Base-by-base conservation (phyloP, 2,797 vertebrate genomes). In the Sebastes trivittatus region DNA sequence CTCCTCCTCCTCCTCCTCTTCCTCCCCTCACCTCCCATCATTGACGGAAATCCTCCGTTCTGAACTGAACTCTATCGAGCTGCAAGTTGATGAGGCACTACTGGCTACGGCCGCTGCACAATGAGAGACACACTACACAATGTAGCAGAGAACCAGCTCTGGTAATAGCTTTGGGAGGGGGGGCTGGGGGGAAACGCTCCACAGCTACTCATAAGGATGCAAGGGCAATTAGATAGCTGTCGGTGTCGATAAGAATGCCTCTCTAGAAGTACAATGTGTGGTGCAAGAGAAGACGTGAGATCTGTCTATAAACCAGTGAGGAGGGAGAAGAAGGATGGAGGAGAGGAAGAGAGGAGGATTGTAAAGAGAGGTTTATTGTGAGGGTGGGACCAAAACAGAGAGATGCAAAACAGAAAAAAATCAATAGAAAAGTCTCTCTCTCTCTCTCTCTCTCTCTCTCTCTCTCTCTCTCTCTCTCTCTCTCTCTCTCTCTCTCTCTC, bases 181-280 rank as follows among this genome's bases (percentile, higher is more conserved):
- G 18, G 23, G 55, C 7, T 27, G 16, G 16, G 5, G 32, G 65
- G 59, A 11, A 22, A 65, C 0, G 23, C 60, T 73, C 62, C 69
- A 64, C 71, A 36, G 90, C 81, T 90, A 90, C 91, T 93, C 91
- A 93, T 93, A 92, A 92, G 87, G 76, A 91, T 81, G 87, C 87
- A 82, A 89, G 89, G 87, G 85, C 92, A 96, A 94, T 94, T 94
- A 94, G 92, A 90, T 93, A 72, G 76, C 90, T 93, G 94, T 95
- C 94, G 92, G 84, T 90, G 90, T 91, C 78, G 81, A 88, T 91
- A 88, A 88, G 80, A 80, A 69, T 11, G 69, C 83, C 76, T 84
- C 82, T 91, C 79, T 68, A 78, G 77, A 82, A 85, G 78, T 77
- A 88, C 89, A 92, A 90, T 90, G 81, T 78, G 72, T 68, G 70